Base-by-base conservation (phyloP, 2,113 vertebrate species). In the Podarcis cretensis region DNA sequence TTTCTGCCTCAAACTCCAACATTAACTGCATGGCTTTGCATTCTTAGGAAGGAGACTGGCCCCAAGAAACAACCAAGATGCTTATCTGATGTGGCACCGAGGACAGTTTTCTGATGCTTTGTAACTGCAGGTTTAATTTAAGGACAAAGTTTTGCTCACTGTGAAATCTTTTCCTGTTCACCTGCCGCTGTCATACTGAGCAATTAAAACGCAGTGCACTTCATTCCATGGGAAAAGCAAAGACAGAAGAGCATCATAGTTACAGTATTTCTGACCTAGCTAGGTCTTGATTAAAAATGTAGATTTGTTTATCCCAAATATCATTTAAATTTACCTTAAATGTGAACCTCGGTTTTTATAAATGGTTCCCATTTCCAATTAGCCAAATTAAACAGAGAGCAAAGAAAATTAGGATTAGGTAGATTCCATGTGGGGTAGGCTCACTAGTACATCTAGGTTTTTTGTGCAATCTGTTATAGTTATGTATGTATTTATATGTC, bases 81-180 rank as follows among this genome's bases (percentile, higher is more conserved):
- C 69, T 95, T 84, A 95, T 94, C 54, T n/a, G 88, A 91, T 88
- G 74, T 93, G 94, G 90, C 16, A 0, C 90, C 79, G 84, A 40
- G 79, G 89, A 88, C 82, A 91, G 85, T 88, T 65, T 87, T 93
- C 23, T 92, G 92, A 91, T 93, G 92, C 92, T 84, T 54, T 54
- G 12, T 6, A 84, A 85, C 90, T 95, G 92, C 90, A 91, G 91
- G 91, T 84, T 95, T 85, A 37, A n/a, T 82, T 95, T 93, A 94
- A 95, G 90, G 74, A 91, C 89, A 90, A 69, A 54, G 27, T 0
- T 0, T n/a, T 54, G 32, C 74, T 68, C 35, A 13, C 63, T 69
- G 23, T 35, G 13, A 54, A n/a, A 83, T 76, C 32, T 54, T 77
- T 89, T 68, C 40, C 82, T n/a, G 13, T 87, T 93, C 89, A 93